A percentile compares a stretch with the other conserved stretches of the same genome.
These are phyloP conservation scores for Ianthella basta DNA, from an alignment of 37 sponge, comb jelly and placozoan genomes.

Conservation along the genomic window DNA sequence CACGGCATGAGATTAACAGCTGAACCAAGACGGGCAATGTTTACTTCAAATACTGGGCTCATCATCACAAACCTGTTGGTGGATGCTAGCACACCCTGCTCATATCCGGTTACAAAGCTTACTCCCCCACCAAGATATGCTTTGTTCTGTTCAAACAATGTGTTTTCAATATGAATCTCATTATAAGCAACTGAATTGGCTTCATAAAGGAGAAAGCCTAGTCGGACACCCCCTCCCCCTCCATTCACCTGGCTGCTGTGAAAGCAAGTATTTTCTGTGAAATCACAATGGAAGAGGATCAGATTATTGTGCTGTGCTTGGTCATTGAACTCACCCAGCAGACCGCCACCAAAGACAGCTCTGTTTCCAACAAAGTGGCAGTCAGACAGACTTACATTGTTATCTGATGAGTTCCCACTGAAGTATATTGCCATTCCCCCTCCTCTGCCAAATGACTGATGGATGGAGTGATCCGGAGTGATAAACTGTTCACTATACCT, in stretches of 20 bases:
- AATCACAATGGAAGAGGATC: background rate
- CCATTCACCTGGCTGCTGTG: background rate
- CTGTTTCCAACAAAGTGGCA: constrained; percentile 5
- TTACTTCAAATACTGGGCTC: background rate
- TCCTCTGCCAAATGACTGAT: constrained; percentile 34
- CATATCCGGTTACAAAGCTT: background rate
- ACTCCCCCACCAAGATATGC: constrained; percentile 17
- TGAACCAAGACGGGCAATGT: constrained; percentile 18
- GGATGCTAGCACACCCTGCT: background rate
- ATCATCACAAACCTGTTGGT: background rate
- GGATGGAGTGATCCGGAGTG: background rate
- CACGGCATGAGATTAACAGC: background rate
- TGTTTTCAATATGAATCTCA: background rate
- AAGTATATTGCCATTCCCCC: constrained; percentile 19
- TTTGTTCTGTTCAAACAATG: background rate
- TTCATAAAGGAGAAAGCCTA: background rate
- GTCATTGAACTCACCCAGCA: constrained; percentile 24
- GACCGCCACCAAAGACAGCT: constrained; percentile 25
- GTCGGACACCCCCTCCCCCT: background rate
- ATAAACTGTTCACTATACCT: background rate
- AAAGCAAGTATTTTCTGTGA: background rate
- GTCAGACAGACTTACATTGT: background rate
- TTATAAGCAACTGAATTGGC: background rate
- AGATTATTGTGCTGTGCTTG: background rate
- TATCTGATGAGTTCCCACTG: constrained; percentile 14